phyloP scores from a whole-genome alignment of 2,888 invertebrate species.

The Drosophila antonietae region DNA sequence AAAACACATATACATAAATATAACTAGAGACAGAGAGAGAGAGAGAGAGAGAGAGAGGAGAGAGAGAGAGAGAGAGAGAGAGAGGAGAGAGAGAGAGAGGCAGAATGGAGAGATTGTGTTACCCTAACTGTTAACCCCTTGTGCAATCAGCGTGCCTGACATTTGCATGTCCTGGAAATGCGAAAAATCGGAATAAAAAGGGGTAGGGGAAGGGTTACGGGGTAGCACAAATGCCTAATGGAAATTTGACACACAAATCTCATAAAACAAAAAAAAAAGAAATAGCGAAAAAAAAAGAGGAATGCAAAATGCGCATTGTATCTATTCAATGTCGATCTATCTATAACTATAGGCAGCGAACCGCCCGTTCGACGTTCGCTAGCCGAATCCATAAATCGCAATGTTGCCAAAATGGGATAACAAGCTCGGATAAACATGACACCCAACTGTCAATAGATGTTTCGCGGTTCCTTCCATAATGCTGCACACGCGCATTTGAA shows the following conservation, averaged over 20 bases:
- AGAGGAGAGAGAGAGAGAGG: neutral
- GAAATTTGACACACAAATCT: conserved; percentile 82
- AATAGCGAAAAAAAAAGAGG: conserved; percentile 4
- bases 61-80: conserved; percentile 43
- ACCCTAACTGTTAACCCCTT: conserved; percentile 67
- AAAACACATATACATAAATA: conserved; percentile 5
- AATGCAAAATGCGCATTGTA: conserved; percentile 78
- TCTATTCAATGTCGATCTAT: conserved; percentile 65
- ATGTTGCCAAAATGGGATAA: conserved; percentile 83
- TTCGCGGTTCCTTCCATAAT: conserved; percentile 84
- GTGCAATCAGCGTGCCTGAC: conserved; percentile 68
- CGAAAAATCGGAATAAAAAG: conserved; percentile 25
- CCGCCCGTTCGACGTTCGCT: conserved; percentile 64
- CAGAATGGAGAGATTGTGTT: conserved; percentile 72
- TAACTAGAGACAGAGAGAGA: neutral
- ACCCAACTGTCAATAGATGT: conserved; percentile 85
- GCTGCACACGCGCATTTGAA: conserved; percentile 70
- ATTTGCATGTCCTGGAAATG: conserved; percentile 70
- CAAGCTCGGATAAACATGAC: conserved; percentile 85
- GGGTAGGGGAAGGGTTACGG: conserved; percentile 48
- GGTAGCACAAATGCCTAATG: conserved; percentile 77
- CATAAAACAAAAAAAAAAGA: conserved; percentile 65
- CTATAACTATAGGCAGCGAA: conserved; percentile 32
- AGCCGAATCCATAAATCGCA: conserved; percentile 81
- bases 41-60: conserved; percentile 30